Base-by-base conservation (phyloP, 2,888 invertebrate genomes). In the Calameuta filiformis region DNA sequence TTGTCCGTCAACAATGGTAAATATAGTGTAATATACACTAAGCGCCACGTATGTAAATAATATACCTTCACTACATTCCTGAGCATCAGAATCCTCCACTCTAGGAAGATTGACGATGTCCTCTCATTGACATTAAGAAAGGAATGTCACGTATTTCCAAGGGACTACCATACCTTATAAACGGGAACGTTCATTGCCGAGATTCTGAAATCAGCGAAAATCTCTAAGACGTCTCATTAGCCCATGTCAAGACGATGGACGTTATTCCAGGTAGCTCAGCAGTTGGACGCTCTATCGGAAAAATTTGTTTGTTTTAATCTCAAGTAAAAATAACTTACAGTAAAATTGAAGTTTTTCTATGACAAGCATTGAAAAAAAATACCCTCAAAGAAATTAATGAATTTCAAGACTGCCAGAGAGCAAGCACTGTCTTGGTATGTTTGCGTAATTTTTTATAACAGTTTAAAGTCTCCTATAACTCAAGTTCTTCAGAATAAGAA, bases 1-100 rank as follows among this genome's bases (percentile, higher is more conserved):
- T 77, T 80, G 79, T 69, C 80, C 76, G 56, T 77, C 75, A 69
- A 69, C 76, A 56, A 23, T 23, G 56, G 56, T 23, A 56, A 56
- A 56, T 23, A 56, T 23, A 56, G 56, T 23, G 56, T 56, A 23
- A 23, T 56, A 23, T 56, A 56, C 56, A 23, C 56, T 15, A 56
- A 56, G 56, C 23, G 23, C 56, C 56, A 6, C 56, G 56, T 23
- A 56, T 23, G 56, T 56, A 23, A 56, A 23, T 56, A 56, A 56
- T 23, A 56, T 23, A 23, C 6, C 56, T 56, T 56, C 23, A 23
- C 23, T 56, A 56, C 6, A 56, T 56, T 56, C 56, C 56, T 23
- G 9, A 2, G 9, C 23, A 23, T 56, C 1, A 56, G 56, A 56
- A 56, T 23, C 56, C 56, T 56, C 56, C 56, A 9, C 56, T 23